phyloP scores from a whole-genome alignment of 1,140 invertebrate genomes.

The Drosophila kikkawai region DNA sequence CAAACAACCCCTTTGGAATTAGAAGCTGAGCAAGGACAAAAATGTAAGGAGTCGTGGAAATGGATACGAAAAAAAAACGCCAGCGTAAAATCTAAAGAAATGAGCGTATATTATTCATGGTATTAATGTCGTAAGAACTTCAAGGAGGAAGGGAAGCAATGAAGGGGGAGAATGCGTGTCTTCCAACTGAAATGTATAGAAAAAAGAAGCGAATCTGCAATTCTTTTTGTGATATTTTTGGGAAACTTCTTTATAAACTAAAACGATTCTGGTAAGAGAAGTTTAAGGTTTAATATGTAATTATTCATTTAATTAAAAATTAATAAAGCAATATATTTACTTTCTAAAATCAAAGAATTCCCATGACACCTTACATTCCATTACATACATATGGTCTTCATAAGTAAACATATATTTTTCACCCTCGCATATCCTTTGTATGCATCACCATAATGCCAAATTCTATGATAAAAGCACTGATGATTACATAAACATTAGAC shows the following conservation, averaged over 20 bases:
- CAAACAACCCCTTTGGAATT: slow-evolving; percentile 81
- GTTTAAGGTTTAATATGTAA: background rate
- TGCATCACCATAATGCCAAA: slow-evolving; percentile 53
- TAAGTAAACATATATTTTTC: background rate
- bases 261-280: background rate
- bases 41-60: slow-evolving; percentile 7
- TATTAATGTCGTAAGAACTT: slow-evolving; percentile 68
- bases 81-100: slow-evolving; percentile 70
- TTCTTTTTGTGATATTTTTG: background rate
- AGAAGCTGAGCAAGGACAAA: slow-evolving; percentile 25
- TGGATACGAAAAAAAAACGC: slow-evolving; percentile 18
- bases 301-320: background rate
- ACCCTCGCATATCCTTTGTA: slow-evolving; percentile 16
- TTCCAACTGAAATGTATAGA: background rate
- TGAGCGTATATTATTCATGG: slow-evolving; percentile 82
- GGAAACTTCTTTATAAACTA: background rate
- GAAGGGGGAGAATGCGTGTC: background rate
- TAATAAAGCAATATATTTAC: background rate
- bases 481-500: slow-evolving; percentile 74
- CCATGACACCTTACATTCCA: background rate
- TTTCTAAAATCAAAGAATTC: background rate
- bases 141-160: background rate
- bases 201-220: background rate
- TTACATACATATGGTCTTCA: slow-evolving; percentile 11
- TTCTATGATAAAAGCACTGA: slow-evolving; percentile 69